A percentile compares a stretch with the other conserved stretches of the same genome.
Evolutionary conservation across 2,797 vertebrate species (phyloP).

Genomic region (Lophotriccus pileatus): DNA sequence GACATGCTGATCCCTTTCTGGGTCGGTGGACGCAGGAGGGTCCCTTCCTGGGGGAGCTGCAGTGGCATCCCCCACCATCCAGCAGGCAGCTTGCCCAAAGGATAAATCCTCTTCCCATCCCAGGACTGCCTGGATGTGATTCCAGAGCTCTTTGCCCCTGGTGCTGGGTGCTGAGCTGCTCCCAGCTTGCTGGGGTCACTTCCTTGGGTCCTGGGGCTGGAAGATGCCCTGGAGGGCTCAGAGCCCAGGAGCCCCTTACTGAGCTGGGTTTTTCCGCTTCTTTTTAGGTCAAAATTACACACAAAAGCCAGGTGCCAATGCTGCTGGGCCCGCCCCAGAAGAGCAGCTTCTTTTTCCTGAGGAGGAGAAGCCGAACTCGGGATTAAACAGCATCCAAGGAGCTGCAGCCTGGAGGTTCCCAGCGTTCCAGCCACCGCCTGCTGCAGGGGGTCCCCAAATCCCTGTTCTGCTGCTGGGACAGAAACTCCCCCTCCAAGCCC

Average conservation of each 20-base stretch:
- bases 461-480: neutral
- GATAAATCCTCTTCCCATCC: neutral
- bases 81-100: neutral
- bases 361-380: constrained; percentile 84
- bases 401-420: neutral
- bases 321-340: constrained; percentile 90
- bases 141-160: rapidly evolving
- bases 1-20: rapidly evolving
- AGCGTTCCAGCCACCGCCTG: neutral
- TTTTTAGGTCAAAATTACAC: constrained; percentile 88
- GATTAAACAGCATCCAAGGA: constrained; percentile 76
- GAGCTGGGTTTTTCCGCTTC: neutral
- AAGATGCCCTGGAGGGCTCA: neutral
- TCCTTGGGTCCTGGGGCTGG: neutral
- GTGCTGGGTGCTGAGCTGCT: neutral
- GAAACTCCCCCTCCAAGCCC: neutral
- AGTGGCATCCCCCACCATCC: neutral
- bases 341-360: constrained; percentile 91
- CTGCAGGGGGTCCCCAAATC: neutral
- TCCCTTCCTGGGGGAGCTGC: neutral
- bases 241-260: neutral
- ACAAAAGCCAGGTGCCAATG: constrained; percentile 96
- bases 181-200: rapidly evolving
- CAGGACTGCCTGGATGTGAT: neutral
- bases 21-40: neutral